Percentiles rank a stretch among this genome's conserved stretches.
Conservation (phyloP, 2,113 vertebrate species). For the Holacanthus passer region DNA sequence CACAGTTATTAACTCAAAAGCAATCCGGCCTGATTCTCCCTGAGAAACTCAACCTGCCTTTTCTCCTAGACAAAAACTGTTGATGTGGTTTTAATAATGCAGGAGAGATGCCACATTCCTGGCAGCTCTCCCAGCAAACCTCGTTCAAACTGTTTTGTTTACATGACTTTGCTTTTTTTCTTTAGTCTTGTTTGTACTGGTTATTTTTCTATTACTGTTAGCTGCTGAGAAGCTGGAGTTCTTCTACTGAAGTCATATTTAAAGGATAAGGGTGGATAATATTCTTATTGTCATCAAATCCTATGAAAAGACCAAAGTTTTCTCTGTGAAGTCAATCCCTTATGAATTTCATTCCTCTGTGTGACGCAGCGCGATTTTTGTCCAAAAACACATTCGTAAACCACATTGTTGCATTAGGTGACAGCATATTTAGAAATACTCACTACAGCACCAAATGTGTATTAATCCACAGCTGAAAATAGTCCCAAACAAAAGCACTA, state of each 20-base stretch:
- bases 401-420: too few species aligned
- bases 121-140: neutral
- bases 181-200: neutral
- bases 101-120: slow-evolving; percentile 7
- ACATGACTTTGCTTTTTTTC: neutral
- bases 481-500: too few species aligned
- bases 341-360: too few species aligned
- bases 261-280: too few species aligned
- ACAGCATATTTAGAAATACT: too few species aligned
- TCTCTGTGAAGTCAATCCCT: too few species aligned
- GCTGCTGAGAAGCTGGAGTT: neutral
- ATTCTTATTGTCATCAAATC: too few species aligned
- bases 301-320: too few species aligned
- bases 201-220: slow-evolving; percentile 7
- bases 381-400: too few species aligned
- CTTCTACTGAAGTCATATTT: neutral
- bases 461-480: too few species aligned
- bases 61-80: neutral
- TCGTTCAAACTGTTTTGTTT: slow-evolving; percentile 18
- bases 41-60: neutral
- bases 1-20: slow-evolving; percentile 20
- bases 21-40: slow-evolving; percentile 1
- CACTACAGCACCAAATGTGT: too few species aligned
- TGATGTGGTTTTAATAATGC: slow-evolving; percentile 34
- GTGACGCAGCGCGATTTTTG: too few species aligned